These are phyloP conservation scores for Enteromius radiatus DNA, from an alignment of 2,797 vertebrate species.

Conservation along the genomic window DNA sequence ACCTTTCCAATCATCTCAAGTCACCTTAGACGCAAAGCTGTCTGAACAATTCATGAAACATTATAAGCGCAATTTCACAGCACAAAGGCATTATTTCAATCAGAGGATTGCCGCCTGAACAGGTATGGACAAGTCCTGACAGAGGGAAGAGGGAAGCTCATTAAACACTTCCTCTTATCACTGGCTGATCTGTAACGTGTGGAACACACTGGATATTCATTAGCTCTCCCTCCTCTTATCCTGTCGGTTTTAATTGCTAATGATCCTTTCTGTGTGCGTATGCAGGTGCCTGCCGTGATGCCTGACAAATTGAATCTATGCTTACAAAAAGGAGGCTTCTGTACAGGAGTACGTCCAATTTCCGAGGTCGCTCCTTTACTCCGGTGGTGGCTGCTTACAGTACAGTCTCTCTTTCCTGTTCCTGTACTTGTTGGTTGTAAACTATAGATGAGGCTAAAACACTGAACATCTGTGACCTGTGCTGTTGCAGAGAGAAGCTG, in stretches of 20 bases:
- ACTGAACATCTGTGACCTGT: neutral
- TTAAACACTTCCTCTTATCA: constrained; percentile 64
- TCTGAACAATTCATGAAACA: constrained; percentile 66
- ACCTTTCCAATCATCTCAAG: constrained; percentile 37
- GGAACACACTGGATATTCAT: constrained; percentile 66
- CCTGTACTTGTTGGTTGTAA: neutral
- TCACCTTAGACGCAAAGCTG: constrained; percentile 50
- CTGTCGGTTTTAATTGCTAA: constrained; percentile 63
- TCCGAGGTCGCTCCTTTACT: neutral
- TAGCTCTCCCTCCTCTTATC: constrained; percentile 59
- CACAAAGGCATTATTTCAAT: constrained; percentile 74
- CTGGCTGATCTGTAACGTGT: constrained; percentile 58
- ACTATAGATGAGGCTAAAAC: neutral
- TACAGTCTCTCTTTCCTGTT: neutral
- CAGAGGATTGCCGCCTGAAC: constrained; percentile 47
- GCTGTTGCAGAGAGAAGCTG: constrained; percentile 1
- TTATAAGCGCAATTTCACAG: constrained; percentile 69
- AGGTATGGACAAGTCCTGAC: constrained; percentile 40
- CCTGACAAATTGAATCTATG: constrained; percentile 52
- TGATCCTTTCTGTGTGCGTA: constrained; percentile 50
- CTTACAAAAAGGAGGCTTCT: constrained; percentile 45
- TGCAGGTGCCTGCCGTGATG: constrained; percentile 34
- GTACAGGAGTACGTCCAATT: constrained; percentile 18
- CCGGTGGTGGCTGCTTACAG: neutral
- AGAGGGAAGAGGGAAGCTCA: constrained; percentile 52